A percentile compares a stretch with the other conserved stretches of the same genome.
These are phyloP conservation scores for Pao palembangensis DNA, from an alignment of 2,113 vertebrate genomes.

Conservation along the genomic window DNA sequence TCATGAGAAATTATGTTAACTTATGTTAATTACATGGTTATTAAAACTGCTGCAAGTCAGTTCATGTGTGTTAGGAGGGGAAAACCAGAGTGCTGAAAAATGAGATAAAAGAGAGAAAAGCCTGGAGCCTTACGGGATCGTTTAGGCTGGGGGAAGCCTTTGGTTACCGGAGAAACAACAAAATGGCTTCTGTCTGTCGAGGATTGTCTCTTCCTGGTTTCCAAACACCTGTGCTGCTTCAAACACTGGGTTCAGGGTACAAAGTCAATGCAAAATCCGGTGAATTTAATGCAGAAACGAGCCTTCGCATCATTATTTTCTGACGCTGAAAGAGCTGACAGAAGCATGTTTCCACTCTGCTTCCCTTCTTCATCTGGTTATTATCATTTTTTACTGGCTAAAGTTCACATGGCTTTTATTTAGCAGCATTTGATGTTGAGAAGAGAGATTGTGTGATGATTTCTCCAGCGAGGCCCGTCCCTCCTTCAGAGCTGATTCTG, in stretches of 20 bases:
- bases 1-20: too few relatives aligned
- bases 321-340: background rate
- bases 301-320: conserved; percentile 4
- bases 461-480: too few relatives aligned
- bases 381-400: too few relatives aligned
- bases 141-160: background rate
- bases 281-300: conserved; percentile 11
- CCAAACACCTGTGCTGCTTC: conserved; percentile 6
- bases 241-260: conserved; percentile 1
- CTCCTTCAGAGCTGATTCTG: too few relatives aligned
- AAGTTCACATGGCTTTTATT: too few relatives aligned
- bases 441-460: too few relatives aligned
- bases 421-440: background rate
- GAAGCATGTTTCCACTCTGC: conserved; percentile 29
- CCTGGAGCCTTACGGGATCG: too few relatives aligned
- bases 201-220: conserved; percentile 19
- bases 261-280: conserved; percentile 17
- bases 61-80: too few relatives aligned
- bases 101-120: too few relatives aligned
- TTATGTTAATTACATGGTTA: background rate
- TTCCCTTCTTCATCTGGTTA: background rate
- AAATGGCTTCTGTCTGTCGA: background rate
- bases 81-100: too few relatives aligned
- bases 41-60: background rate
- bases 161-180: background rate